Percentiles rank a stretch among this genome's conserved stretches.
These are phyloP conservation scores for Cassiopea xamachana DNA, from an alignment of 30 jellyfish, hydroid and myxozoan species.

Conservation along the genomic window DNA sequence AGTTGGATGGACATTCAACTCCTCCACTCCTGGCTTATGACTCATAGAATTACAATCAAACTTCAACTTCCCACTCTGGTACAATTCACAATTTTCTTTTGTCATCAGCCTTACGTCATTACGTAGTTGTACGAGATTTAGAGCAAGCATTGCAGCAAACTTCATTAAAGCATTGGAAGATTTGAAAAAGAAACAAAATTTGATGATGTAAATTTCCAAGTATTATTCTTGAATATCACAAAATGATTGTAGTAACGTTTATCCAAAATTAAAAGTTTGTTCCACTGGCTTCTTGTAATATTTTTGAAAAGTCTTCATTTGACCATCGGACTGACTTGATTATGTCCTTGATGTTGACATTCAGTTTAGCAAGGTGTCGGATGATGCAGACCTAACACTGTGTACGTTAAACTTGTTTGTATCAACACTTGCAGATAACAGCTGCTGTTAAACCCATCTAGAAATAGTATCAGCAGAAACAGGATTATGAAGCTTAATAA, in stretches of 20 bases:
- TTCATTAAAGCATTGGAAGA: background rate
- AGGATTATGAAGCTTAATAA: constrained; percentile 51
- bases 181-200: background rate
- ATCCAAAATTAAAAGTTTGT: constrained; percentile 32
- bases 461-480: constrained; percentile 56
- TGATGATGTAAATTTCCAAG: background rate
- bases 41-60: too few relatives aligned
- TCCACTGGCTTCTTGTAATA: constrained; percentile 15
- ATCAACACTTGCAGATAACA: constrained; percentile 47
- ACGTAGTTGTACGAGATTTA: background rate
- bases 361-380: constrained; percentile 24
- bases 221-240: background rate
- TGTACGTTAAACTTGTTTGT: constrained; percentile 26
- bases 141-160: constrained; percentile 53
- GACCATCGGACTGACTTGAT: constrained; percentile 44
- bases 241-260: constrained; percentile 1
- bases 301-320: constrained; percentile 19
- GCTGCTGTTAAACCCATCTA: constrained; percentile 33
- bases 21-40: background rate
- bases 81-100: background rate
- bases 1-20: too few relatives aligned
- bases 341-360: constrained; percentile 12
- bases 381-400: constrained; percentile 45
- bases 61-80: background rate
- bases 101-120: too few relatives aligned